A percentile compares a stretch with the other conserved stretches of the same genome.
phyloP scores from a whole-genome alignment of 2,888 invertebrate species.

The Euzetes globulus region DNA sequence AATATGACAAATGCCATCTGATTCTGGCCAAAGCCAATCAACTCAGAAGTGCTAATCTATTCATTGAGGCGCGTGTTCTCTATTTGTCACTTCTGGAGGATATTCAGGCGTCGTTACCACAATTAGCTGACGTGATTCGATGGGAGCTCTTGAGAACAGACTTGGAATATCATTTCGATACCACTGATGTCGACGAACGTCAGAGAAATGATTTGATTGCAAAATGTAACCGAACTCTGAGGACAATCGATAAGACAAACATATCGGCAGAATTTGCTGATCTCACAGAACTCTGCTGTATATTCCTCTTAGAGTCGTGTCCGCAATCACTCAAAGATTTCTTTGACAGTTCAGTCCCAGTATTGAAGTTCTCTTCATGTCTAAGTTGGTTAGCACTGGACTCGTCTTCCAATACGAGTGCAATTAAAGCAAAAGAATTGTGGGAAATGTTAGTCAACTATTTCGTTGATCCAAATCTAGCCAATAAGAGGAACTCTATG shows the following conservation, averaged over 20 bases:
- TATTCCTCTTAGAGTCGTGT: conserved; percentile 33
- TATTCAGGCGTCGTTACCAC: conserved; percentile 35
- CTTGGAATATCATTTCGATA: conserved; percentile 32
- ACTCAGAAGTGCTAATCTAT: conserved; percentile 37
- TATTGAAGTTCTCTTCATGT: conserved; percentile 23
- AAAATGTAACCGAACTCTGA: conserved; percentile 28
- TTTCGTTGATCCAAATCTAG: neutral
- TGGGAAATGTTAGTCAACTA: conserved; percentile 28
- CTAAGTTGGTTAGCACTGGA: conserved; percentile 6
- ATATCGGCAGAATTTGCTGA: neutral
- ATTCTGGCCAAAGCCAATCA: conserved; percentile 42
- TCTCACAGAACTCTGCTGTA: conserved; percentile 32
- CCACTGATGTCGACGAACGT: conserved; percentile 36
- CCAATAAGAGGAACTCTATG: neutral
- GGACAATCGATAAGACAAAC: conserved; percentile 17
- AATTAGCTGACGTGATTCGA: conserved; percentile 35
- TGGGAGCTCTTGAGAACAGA: conserved; percentile 36
- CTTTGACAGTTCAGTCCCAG: neutral
- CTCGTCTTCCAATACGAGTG: neutral
- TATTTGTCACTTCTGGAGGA: conserved; percentile 37
- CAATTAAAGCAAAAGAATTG: conserved; percentile 18
- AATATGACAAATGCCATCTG: conserved; percentile 38
- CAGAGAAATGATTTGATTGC: conserved; percentile 23
- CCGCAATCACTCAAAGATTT: conserved; percentile 21
- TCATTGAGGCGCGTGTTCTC: conserved; percentile 35